Evolutionary conservation across 1,140 invertebrate species (phyloP).

Genomic region (Globodera ellingtonae): DNA sequence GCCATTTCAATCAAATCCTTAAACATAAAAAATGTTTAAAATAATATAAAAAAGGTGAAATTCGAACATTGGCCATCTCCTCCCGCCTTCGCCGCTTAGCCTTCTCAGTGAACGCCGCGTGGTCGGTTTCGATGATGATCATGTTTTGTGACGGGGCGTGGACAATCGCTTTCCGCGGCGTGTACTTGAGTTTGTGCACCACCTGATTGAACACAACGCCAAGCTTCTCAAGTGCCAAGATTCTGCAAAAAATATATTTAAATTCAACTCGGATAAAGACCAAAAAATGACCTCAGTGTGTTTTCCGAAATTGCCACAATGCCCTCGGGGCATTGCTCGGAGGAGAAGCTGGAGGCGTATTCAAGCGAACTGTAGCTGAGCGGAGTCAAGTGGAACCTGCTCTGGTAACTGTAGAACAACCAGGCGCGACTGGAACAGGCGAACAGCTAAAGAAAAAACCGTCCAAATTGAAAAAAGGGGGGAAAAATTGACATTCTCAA

Average conservation of each 20-base stretch:
- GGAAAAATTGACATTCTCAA: constrained; percentile 8
- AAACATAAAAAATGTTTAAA: constrained; percentile 1
- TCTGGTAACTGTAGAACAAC: constrained; percentile 98
- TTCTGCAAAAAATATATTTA: constrained; percentile 70
- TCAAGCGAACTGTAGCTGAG: constrained; percentile 73
- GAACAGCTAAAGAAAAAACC: constrained; percentile 71
- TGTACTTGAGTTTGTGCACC: constrained; percentile 86
- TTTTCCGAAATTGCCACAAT: constrained; percentile 98
- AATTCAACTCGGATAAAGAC: constrained; percentile 30
- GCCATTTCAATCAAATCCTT: constrained; percentile 93
- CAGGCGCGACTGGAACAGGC: constrained; percentile 97
- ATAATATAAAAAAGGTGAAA: not conserved
- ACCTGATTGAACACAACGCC: constrained; percentile 97
- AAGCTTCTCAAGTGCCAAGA: constrained; percentile 94
- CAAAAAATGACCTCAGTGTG: constrained; percentile 76
- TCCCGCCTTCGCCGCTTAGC: constrained; percentile 87
- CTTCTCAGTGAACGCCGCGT: constrained; percentile 96
- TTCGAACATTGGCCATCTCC: constrained; percentile 74
- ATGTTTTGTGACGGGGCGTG: constrained; percentile 90
- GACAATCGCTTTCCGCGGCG: constrained; percentile 90
- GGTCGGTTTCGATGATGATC: constrained; percentile 89
- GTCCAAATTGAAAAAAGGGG: not conserved
- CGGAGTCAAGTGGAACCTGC: constrained; percentile 70
- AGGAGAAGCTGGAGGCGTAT: constrained; percentile 95
- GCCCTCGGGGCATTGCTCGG: constrained; percentile 97